Percentiles rank a stretch among this genome's conserved stretches.
Evolutionary conservation across 2,888 invertebrate genomes (phyloP).

Genomic region (Bhutanitis thaidina): DNA sequence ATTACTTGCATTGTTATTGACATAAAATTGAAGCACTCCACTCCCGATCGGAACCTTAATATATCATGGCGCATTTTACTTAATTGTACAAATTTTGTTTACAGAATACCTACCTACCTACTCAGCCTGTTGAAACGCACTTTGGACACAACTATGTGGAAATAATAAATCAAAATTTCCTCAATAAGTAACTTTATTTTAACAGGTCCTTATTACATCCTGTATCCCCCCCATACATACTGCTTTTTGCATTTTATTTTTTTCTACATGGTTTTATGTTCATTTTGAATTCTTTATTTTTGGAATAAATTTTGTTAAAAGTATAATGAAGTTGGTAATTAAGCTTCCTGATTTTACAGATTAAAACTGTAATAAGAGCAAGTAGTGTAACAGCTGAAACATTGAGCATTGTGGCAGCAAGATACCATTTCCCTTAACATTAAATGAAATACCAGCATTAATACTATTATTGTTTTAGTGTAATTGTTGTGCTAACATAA

Average conservation of each 20-base stretch:
- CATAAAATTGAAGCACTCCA: slow-evolving; percentile 71
- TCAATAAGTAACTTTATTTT: slow-evolving; percentile 73
- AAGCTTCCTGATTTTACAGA: slow-evolving; percentile 62
- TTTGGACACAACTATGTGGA: slow-evolving; percentile 78
- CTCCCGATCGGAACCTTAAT: slow-evolving; percentile 79
- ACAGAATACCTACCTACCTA: slow-evolving; percentile 74
- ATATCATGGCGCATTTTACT: slow-evolving; percentile 54
- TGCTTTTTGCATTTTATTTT: slow-evolving; percentile 64
- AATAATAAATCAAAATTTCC: slow-evolving; percentile 79
- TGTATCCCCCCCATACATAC: slow-evolving; percentile 57
- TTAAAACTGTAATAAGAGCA: slow-evolving; percentile 16
- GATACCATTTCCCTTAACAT: slow-evolving; percentile 8
- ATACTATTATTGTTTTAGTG: slow-evolving; percentile 13
- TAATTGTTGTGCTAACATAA: slow-evolving; percentile 13
- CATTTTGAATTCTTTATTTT: slow-evolving; percentile 76
- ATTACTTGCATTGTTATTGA: slow-evolving; percentile 74
- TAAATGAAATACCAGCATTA: slow-evolving; percentile 4
- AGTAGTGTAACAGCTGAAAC: not conserved
- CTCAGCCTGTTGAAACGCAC: slow-evolving; percentile 76
- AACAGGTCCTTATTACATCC: slow-evolving; percentile 70
- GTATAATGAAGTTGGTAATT: slow-evolving; percentile 70
- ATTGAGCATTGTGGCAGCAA: slow-evolving; percentile 10
- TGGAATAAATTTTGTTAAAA: slow-evolving; percentile 76
- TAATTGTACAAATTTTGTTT: slow-evolving; percentile 75
- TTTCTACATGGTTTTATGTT: slow-evolving; percentile 77